Evolutionary conservation across 64 coral and sea anemone species (phyloP).

Genomic region (Actinia equina): DNA sequence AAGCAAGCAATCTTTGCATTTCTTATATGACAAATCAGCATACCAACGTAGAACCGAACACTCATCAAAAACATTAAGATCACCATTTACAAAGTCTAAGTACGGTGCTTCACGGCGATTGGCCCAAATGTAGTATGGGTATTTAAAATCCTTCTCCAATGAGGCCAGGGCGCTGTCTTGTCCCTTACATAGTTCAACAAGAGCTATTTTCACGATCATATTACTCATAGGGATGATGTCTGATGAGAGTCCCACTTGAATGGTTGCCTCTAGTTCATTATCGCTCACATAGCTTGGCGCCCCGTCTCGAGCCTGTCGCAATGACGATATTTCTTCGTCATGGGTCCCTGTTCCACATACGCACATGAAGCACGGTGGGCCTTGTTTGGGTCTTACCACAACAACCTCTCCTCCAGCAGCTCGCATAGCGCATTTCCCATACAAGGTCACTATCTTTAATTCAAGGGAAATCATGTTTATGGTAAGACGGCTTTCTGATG

Average conservation of each 20-base stretch:
- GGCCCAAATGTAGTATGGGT: conserved; percentile 69
- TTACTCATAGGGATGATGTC: conserved; percentile 71
- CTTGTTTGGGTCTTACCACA: conserved; percentile 43
- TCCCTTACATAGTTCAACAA: conserved; percentile 68
- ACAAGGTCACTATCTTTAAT: conserved; percentile 48
- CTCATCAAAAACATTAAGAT: conserved; percentile 36
- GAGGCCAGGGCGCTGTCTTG: conserved; percentile 59
- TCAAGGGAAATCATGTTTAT: conserved; percentile 72
- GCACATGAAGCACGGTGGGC: conserved; percentile 75
- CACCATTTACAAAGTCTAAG: conserved; percentile 32
- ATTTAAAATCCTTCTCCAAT: conserved; percentile 49
- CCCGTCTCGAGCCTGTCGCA: conserved; percentile 68
- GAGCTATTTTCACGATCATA: conserved; percentile 80
- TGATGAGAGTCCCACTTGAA: conserved; percentile 79
- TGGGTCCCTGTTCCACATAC: conserved; percentile 37
- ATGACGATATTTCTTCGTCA: conserved; percentile 54
- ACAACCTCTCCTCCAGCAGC: conserved; percentile 83
- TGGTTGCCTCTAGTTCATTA: conserved; percentile 53
- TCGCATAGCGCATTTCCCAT: conserved; percentile 56
- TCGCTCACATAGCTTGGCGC: conserved; percentile 50
- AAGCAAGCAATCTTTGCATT: neutral
- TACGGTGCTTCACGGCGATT: conserved; percentile 68
- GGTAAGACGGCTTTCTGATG: conserved; percentile 54
- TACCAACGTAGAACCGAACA: conserved; percentile 72
- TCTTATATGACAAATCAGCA: neutral